Conservation (phyloP, 1,140 invertebrate species). For the Temnothorax nylanderi region DNA sequence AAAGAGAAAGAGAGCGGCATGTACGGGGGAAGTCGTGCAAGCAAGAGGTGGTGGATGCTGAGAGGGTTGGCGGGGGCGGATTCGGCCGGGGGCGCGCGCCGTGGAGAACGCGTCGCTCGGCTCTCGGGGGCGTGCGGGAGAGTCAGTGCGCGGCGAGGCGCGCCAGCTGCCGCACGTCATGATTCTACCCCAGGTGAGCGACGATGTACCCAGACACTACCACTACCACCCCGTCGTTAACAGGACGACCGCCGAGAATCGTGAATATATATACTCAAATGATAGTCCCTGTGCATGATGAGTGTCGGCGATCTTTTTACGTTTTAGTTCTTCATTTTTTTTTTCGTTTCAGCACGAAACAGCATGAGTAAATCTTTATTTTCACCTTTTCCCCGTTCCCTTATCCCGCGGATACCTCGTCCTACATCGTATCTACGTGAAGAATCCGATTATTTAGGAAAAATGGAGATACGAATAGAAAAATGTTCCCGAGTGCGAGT, state of each 20-base stretch:
- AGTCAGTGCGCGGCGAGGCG: conserved; percentile 84
- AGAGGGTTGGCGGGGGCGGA: conserved; percentile 41
- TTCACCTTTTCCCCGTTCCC: background rate
- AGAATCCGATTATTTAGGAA: background rate
- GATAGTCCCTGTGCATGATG: conserved; percentile 51
- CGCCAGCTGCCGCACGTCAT: conserved; percentile 84
- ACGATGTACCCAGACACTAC: conserved; percentile 71
- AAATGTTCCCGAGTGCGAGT: conserved; percentile 1
- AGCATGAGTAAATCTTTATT: conserved; percentile 54
- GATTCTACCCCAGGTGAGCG: conserved; percentile 83
- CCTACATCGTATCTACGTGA: background rate
- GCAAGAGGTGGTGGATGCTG: conserved; percentile 59
- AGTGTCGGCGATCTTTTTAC: conserved; percentile 33
- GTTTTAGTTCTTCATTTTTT: conserved; percentile 7
- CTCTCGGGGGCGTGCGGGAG: conserved; percentile 74
- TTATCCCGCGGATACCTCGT: background rate
- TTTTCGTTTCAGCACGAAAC: conserved; percentile 25
- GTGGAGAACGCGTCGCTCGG: conserved; percentile 62
- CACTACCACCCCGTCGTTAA: conserved; percentile 59
- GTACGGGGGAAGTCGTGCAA: conserved; percentile 15
- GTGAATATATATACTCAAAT: conserved; percentile 62
- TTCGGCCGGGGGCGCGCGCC: conserved; percentile 63
- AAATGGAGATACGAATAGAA: background rate
- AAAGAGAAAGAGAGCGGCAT: conserved; percentile 26
- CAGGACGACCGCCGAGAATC: conserved; percentile 63